These are phyloP conservation scores for Microchirus variegatus DNA, from an alignment of 2,797 vertebrate genomes.

Conservation along the genomic window DNA sequence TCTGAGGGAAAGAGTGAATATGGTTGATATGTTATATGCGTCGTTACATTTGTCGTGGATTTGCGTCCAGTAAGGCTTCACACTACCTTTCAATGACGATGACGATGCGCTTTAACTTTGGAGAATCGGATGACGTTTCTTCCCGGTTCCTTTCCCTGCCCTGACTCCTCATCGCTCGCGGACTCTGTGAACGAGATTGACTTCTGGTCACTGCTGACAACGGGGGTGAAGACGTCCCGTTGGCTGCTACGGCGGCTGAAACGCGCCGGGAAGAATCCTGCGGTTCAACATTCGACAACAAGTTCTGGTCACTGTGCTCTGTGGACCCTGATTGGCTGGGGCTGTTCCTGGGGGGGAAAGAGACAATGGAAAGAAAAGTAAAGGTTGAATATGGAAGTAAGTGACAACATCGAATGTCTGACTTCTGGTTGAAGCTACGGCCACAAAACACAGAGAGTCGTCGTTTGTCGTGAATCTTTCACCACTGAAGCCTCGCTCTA, in stretches of 20 bases:
- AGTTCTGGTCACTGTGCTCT: background rate
- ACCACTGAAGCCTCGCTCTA: too few species aligned
- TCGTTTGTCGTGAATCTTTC: too few species aligned
- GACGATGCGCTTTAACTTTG: slow-evolving; percentile 29
- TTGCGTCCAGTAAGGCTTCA: background rate
- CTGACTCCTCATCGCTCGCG: slow-evolving; percentile 37
- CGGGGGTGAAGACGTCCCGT: slow-evolving; percentile 16
- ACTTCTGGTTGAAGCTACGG: too few species aligned
- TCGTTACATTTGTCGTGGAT: too few species aligned
- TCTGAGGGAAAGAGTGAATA: slow-evolving; percentile 23
- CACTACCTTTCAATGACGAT: slow-evolving; percentile 54
- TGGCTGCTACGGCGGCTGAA: slow-evolving; percentile 8
- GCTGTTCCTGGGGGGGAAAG: slow-evolving; percentile 48
- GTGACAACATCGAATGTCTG: slow-evolving; percentile 28
- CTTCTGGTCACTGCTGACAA: slow-evolving; percentile 40
- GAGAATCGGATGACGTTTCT: slow-evolving; percentile 1
- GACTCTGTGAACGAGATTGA: slow-evolving; percentile 42
- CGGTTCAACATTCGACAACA: slow-evolving; percentile 5
- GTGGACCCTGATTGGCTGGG: slow-evolving; percentile 64
- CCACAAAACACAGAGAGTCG: too few species aligned
- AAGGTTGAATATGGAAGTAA: slow-evolving; percentile 33
- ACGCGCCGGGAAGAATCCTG: slow-evolving; percentile 45
- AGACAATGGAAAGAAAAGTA: background rate
- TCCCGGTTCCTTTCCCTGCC: slow-evolving; percentile 74
- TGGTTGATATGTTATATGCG: too few species aligned